Evolutionary conservation across 2,797 vertebrate genomes (phyloP), one percentile per base, ranked within the genome.

Genomic region (Phyllotis vaccarum): DNA sequence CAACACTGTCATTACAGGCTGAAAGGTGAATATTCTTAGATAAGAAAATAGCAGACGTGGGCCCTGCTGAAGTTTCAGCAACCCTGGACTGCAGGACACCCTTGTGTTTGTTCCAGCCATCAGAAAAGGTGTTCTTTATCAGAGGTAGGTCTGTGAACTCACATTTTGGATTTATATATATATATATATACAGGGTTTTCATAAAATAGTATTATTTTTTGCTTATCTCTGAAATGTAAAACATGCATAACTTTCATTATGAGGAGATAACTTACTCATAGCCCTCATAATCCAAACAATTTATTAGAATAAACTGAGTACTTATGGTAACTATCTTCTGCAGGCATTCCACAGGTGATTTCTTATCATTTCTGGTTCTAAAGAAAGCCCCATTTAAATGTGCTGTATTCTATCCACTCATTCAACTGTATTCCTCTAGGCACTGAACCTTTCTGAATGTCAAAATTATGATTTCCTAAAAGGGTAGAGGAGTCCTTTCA

Each of bases 1-100:
- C 93, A 98, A 97, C 90, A 97, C 90, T 97, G 72, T 97, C 97
- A 98, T 98, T 98, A 98, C 96, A 78, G 88, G 56, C 75, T 96
- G 95, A 95, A 93, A 97, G 95, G 97, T 96, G 97, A 98, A 97
- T 95, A 91, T 92, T 68, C 46, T 94, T 93, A 93, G 86, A 95
- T 95, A 80, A 97, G 97, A 96, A 97, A 98, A 97, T 93, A 97
- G 88, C 89, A 97, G 97, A 64, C 93, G 93, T 89, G 40, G 46
- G 43, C 92, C 68, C 90, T 92, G 89, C 96, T 96, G 94, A 91
- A 86, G 93, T 97, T 97, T 94, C 94, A 75, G 82, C 95, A 68
- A 27, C 16, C 91, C 93, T 52, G 78, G 80, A 93, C 97, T 95
- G 93, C 96, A 89, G 96, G 94, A 97, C 89, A 94, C 43, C 92